Percentiles rank a stretch among this genome's conserved stretches.
Evolutionary conservation across 1,140 invertebrate genomes (phyloP).

Genomic region (Cotesia vestalis): DNA sequence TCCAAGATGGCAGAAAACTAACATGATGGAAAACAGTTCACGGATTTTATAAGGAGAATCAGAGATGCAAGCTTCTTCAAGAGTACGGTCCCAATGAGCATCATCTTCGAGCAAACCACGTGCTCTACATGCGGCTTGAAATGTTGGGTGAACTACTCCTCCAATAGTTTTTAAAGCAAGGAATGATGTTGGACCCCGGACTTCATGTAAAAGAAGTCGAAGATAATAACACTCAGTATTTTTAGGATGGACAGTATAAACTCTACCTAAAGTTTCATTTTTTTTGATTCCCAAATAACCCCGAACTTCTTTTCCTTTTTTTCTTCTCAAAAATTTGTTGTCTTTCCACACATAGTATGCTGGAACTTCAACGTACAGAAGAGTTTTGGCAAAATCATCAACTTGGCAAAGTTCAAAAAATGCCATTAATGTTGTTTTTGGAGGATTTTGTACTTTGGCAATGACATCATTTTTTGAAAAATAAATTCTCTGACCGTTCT

Average conservation of each 20-base stretch:
- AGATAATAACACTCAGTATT: too few relatives aligned
- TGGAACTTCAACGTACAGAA: conserved; percentile 4
- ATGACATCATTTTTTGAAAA: conserved; percentile 38
- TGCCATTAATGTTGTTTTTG: conserved; percentile 57
- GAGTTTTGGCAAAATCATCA: not conserved
- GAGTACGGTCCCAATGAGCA: conserved; percentile 45
- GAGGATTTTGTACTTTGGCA: conserved; percentile 44
- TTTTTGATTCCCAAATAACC: too few relatives aligned
- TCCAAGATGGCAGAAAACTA: conserved; percentile 36
- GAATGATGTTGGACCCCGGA: too few relatives aligned
- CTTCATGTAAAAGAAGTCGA: too few relatives aligned
- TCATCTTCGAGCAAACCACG: conserved; percentile 53
- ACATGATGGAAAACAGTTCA: conserved; percentile 33
- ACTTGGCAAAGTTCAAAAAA: conserved; percentile 57
- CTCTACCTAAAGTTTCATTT: too few relatives aligned
- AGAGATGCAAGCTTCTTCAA: conserved; percentile 30
- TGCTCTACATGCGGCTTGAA: conserved; percentile 5
- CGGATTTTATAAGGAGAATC: conserved; percentile 30
- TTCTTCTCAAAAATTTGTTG: conserved; percentile 29
- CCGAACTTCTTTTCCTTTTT: conserved; percentile 35
- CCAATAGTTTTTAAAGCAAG: too few relatives aligned
- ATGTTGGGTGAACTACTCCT: too few relatives aligned
- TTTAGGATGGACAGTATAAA: too few relatives aligned
- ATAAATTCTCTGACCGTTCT: conserved; percentile 40
- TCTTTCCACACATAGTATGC: conserved; percentile 6